Conservation (phyloP, 2,888 invertebrate genomes). For the Amorpha juglandis region DNA sequence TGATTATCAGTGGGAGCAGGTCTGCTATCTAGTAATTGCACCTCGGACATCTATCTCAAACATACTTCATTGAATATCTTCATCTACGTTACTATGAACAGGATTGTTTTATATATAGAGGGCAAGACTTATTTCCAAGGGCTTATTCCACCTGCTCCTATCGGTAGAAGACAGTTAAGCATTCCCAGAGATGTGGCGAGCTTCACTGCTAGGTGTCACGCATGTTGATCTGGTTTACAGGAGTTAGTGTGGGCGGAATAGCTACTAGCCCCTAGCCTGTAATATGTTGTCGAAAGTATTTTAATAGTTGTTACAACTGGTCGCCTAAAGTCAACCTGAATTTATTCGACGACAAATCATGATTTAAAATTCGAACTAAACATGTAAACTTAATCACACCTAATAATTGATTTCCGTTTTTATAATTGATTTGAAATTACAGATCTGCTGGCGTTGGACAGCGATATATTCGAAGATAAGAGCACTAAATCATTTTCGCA, state of each 20-base stretch:
- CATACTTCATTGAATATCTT: neutral
- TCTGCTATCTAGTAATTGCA: neutral
- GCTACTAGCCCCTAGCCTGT: no score
- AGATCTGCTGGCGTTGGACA: conserved; percentile 83
- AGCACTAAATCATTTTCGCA: conserved; percentile 91
- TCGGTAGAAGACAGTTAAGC: no score
- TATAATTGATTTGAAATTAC: conserved; percentile 40
- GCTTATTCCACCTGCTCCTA: no score
- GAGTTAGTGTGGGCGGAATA: no score
- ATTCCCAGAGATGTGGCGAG: no score
- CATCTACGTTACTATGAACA: neutral
- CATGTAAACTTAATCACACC: neutral
- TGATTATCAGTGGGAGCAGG: neutral
- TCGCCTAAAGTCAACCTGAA: neutral
- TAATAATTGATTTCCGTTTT: conserved; percentile 12
- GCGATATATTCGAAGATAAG: conserved; percentile 88
- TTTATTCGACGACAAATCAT: neutral
- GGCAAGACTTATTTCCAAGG: no score
- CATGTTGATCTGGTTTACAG: no score
- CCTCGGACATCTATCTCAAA: conserved; percentile 2
- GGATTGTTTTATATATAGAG: neutral
- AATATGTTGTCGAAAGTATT: no score
- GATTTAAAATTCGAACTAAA: neutral
- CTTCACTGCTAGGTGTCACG: no score
- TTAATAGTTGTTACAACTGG: neutral